A percentile compares a stretch with the other conserved stretches of the same genome.
Conservation (phyloP, 2,113 vertebrate genomes). For the Peromyscus californicus region DNA sequence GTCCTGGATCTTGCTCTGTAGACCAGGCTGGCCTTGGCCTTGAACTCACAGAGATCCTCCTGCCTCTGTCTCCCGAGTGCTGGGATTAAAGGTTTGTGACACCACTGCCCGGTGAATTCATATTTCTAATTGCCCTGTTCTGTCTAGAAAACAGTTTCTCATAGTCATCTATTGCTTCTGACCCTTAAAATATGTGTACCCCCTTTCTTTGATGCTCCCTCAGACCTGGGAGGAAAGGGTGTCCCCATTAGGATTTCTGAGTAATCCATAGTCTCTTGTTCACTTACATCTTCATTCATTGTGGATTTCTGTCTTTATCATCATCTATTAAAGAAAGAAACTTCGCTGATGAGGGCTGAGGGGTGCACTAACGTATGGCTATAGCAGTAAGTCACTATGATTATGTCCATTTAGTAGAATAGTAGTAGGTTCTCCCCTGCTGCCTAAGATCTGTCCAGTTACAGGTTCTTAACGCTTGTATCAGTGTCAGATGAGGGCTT, state of each 20-base stretch:
- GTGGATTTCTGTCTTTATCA: neutral
- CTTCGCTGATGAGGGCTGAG: neutral
- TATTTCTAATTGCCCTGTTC: neutral
- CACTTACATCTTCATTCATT: no score
- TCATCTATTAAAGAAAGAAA: neutral
- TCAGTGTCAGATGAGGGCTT: neutral
- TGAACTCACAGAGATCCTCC: no score
- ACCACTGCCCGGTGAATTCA: neutral
- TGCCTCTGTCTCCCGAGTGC: no score
- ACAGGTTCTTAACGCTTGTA: neutral
- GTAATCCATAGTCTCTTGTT: neutral
- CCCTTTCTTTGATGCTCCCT: neutral
- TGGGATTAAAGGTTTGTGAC: no score
- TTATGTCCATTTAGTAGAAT: neutral
- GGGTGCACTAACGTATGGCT: neutral
- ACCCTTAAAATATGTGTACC: neutral
- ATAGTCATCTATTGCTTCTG: neutral
- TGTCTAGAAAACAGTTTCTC: neutral
- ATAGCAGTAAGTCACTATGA: neutral
- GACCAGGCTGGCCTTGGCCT: no score
- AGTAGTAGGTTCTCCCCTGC: neutral
- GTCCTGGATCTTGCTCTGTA: no score
- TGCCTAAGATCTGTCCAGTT: neutral
- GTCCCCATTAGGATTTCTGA: neutral
- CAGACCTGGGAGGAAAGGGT: neutral